phyloP scores from a whole-genome alignment of 2,888 invertebrate genomes.

The Dusona sp. region DNA sequence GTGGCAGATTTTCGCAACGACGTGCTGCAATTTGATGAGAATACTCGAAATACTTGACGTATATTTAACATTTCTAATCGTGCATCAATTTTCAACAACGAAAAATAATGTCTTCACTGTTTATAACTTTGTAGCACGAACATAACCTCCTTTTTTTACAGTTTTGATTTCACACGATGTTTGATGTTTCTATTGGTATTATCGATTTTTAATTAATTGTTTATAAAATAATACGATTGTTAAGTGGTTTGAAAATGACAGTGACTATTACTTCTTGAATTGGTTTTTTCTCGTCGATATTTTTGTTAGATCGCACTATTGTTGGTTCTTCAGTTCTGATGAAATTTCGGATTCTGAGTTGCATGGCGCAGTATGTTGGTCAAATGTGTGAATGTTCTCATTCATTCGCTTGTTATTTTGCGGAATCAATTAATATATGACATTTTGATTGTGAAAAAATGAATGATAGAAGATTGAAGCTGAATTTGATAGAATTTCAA shows the following conservation, averaged over 20 bases:
- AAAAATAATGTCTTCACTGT: background rate
- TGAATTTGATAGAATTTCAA: background rate
- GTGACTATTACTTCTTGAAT: background rate
- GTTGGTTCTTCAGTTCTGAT: background rate
- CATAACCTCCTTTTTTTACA: slow-evolving; percentile 25
- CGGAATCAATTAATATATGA: background rate
- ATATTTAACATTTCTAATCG: slow-evolving; percentile 42
- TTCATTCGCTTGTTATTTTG: background rate
- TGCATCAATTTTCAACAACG: background rate
- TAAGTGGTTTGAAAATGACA: slow-evolving; percentile 8
- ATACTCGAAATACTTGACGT: slow-evolving; percentile 35
- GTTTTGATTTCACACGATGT: background rate
- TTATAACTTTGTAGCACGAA: background rate
- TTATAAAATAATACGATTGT: background rate
- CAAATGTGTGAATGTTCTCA: background rate
- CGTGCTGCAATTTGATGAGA: background rate
- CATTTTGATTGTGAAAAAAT: background rate
- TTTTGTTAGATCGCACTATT: background rate
- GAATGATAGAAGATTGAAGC: background rate
- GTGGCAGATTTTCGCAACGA: slow-evolving; percentile 5
- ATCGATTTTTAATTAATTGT: background rate
- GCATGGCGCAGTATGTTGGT: background rate
- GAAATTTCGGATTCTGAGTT: background rate
- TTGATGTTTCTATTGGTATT: too few relatives aligned
- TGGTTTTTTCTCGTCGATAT: background rate